Evolutionary conservation across 1,140 invertebrate genomes (phyloP).

Genomic region (Polypedilum pembai): DNA sequence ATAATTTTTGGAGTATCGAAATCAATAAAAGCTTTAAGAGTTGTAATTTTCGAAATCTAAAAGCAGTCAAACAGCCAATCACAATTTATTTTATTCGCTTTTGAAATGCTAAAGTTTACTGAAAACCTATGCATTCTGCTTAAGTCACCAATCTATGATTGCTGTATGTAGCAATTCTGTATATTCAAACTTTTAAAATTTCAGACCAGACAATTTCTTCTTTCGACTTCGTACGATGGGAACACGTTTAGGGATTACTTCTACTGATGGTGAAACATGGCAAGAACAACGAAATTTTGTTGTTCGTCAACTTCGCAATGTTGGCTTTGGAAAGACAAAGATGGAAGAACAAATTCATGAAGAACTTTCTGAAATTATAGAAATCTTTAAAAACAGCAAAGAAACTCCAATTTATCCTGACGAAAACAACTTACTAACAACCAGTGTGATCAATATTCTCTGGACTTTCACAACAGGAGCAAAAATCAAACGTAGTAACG

Average conservation of each 20-base stretch:
- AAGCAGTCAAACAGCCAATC: too few relatives aligned
- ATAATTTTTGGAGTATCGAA: too few relatives aligned
- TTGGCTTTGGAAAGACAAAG: slow-evolving; percentile 64
- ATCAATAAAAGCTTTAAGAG: too few relatives aligned
- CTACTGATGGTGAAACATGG: slow-evolving; percentile 68
- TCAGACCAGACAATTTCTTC: slow-evolving; percentile 60
- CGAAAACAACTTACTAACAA: slow-evolving; percentile 44
- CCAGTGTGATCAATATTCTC: slow-evolving; percentile 64
- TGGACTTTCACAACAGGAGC: slow-evolving; percentile 66
- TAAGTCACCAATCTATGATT: too few relatives aligned
- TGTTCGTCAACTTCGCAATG: slow-evolving; percentile 56
- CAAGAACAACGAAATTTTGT: slow-evolving; percentile 64
- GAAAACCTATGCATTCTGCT: too few relatives aligned
- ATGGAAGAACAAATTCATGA: slow-evolving; percentile 65
- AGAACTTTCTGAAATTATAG: slow-evolving; percentile 50
- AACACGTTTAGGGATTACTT: slow-evolving; percentile 58
- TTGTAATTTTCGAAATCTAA: too few relatives aligned
- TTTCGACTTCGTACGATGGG: slow-evolving; percentile 61
- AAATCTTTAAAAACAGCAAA: slow-evolving; percentile 44
- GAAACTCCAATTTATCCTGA: slow-evolving; percentile 38
- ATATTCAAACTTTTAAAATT: not conserved
- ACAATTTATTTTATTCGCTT: too few relatives aligned
- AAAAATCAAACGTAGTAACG: slow-evolving; percentile 44
- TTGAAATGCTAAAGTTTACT: too few relatives aligned
- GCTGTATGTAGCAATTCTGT: too few relatives aligned